Percentiles rank a stretch among this genome's conserved stretches.
These are phyloP conservation scores for Rafetus swinhoei DNA, from an alignment of 2,113 vertebrate genomes.

Conservation along the genomic window DNA sequence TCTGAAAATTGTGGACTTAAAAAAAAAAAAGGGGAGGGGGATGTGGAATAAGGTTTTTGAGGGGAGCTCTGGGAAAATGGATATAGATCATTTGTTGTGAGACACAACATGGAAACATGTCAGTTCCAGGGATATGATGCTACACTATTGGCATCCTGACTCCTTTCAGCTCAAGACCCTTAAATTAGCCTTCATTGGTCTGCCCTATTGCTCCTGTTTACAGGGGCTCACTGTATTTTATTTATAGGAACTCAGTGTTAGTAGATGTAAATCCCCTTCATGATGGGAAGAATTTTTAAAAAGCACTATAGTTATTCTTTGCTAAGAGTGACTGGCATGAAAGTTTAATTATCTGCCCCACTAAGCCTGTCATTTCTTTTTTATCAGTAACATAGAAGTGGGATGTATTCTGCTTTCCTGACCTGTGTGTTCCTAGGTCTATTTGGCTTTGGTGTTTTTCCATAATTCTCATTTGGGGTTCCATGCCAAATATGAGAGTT, in stretches of 20 bases:
- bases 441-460: not conserved
- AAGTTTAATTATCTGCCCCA: not conserved
- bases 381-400: not conserved
- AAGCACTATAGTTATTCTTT: not conserved
- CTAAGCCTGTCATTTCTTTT: not conserved
- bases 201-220: not conserved
- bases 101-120: not conserved
- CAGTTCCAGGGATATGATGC: not conserved
- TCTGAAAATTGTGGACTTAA: not conserved
- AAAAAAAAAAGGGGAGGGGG: no score
- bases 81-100: not conserved
- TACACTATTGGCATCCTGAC: not conserved
- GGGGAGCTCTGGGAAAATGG: not conserved
- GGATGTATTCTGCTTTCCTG: rapidly evolving
- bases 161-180: not conserved
- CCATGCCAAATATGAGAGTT: not conserved
- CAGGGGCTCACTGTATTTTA: not conserved
- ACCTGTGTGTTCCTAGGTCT: not conserved
- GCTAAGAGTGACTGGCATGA: not conserved
- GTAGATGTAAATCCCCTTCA: not conserved
- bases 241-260: not conserved
- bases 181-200: not conserved
- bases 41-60: not conserved
- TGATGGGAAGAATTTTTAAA: not conserved
- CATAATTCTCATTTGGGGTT: not conserved